Percentiles rank a stretch among this genome's conserved stretches.
Conservation (phyloP, 1,140 invertebrate species). For the Agrypnia vestita region DNA sequence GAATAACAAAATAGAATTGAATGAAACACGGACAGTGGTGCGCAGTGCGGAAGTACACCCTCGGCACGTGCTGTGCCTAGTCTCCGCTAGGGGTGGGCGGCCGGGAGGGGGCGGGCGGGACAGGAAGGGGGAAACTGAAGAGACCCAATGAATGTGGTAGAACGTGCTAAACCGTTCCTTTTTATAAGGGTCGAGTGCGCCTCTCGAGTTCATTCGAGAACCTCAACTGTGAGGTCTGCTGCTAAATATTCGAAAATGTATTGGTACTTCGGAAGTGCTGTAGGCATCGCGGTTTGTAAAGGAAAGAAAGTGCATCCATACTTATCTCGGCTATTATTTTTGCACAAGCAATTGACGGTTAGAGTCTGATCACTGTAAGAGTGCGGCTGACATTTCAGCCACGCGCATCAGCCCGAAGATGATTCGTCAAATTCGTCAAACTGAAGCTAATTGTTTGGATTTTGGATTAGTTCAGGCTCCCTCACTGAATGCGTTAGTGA, state of each 20-base stretch:
- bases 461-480: no score
- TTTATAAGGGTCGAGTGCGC: slow-evolving; percentile 51
- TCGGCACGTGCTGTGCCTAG: slow-evolving; percentile 47
- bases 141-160: slow-evolving; percentile 54
- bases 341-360: no score
- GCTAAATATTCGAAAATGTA: slow-evolving; percentile 11
- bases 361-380: no score
- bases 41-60: slow-evolving; percentile 35
- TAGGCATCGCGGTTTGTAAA: neutral
- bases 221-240: slow-evolving; percentile 8
- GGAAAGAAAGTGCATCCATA: no score
- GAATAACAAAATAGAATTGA: no score
- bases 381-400: no score
- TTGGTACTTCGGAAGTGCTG: neutral
- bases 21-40: no score
- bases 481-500: no score
- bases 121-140: slow-evolving; percentile 35
- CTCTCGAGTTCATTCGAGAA: slow-evolving; percentile 33
- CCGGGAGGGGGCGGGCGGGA: neutral
- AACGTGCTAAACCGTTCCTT: slow-evolving; percentile 56
- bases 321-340: no score
- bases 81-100: neutral
- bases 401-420: no score
- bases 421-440: no score
- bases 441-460: no score